Base-by-base conservation (phyloP, 2,888 invertebrate species). In the Exephanes ischioxanthus region DNA sequence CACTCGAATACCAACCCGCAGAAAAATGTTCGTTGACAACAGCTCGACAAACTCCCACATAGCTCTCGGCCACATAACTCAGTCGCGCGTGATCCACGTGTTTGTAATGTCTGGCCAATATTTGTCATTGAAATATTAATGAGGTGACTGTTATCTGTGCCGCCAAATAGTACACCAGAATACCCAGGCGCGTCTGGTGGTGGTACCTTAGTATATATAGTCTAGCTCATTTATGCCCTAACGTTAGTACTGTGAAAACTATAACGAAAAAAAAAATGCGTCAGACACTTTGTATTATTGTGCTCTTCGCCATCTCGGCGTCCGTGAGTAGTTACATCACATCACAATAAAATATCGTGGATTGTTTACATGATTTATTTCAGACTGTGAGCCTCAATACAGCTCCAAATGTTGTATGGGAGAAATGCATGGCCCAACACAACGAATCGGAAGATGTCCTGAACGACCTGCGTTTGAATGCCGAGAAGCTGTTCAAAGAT, bases 251-350 rank as follows among this genome's bases (percentile, higher is more conserved):
- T 22, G 58, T 26, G 58, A 26, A 14, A 58, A 4, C 11, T 22
- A 14, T 58, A 9, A 14, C 4, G 2, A 3, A 3, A 16, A 68
- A 26, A 19, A 3, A 9, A 48, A 75, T 75, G 75, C 58, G 26
- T 22, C 37, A 22, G n/a, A 75, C 4, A 14, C 30, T 58, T 61
- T 61, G 22, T 14, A 58, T 75, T 2, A 4, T 75, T 14, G 58
- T 58, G 37, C 61, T 63, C 4, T 19, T 58, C 75, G 48, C 61
- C 6, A 4, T 63, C 22, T 22, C 61, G 30, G 33, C 63, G 7
- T 30, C 48, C 33, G 63, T 75, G 14, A 61, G 75, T 41, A 58
- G 26, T 58, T 58, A 26, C 22, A 26, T 58, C 22, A 14, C 14
- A 26, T 26, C 14, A 4, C 26, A 6, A 26, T 58, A 1, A 11